Percentiles rank a stretch among this genome's conserved stretches.
These are phyloP conservation scores for Nycteola revayana DNA, from an alignment of 2,888 invertebrate genomes.

Conservation along the genomic window DNA sequence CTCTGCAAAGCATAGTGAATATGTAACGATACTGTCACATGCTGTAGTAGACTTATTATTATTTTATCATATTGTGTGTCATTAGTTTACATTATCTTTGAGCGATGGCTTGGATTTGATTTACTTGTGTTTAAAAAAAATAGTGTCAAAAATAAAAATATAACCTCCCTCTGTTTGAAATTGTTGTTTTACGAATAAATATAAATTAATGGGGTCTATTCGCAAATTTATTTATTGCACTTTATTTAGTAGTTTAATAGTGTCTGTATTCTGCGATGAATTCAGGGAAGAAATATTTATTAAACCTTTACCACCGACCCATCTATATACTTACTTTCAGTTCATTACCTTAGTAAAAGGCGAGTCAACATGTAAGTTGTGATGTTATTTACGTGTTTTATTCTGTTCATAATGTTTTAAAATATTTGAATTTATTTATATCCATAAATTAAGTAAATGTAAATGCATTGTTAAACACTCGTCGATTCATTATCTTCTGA, in stretches of 20 bases:
- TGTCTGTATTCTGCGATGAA: slow-evolving; percentile 77
- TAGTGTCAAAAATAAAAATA: slow-evolving; percentile 1
- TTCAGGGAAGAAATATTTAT: slow-evolving; percentile 95
- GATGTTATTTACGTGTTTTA: not conserved
- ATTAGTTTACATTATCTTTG: too few relatives aligned
- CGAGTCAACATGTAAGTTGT: slow-evolving; percentile 81
- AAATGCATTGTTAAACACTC: too few relatives aligned
- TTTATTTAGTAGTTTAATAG: slow-evolving; percentile 22
- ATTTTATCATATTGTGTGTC: too few relatives aligned
- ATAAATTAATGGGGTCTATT: slow-evolving; percentile 21
- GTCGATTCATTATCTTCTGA: too few relatives aligned
- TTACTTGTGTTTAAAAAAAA: too few relatives aligned
- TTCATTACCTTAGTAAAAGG: slow-evolving; percentile 91
- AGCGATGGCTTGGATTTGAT: too few relatives aligned
- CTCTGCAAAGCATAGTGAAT: too few relatives aligned
- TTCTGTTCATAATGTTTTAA: not conserved
- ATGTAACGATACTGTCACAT: too few relatives aligned
- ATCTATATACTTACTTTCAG: slow-evolving; percentile 95
- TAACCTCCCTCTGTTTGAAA: not conserved
- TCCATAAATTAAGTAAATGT: too few relatives aligned
- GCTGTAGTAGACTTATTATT: too few relatives aligned
- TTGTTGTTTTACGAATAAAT: too few relatives aligned
- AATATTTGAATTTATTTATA: too few relatives aligned
- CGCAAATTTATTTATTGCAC: slow-evolving; percentile 16
- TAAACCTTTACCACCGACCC: slow-evolving; percentile 91